Conservation (phyloP, 2,888 invertebrate species). For the Nemurella pictetii region DNA sequence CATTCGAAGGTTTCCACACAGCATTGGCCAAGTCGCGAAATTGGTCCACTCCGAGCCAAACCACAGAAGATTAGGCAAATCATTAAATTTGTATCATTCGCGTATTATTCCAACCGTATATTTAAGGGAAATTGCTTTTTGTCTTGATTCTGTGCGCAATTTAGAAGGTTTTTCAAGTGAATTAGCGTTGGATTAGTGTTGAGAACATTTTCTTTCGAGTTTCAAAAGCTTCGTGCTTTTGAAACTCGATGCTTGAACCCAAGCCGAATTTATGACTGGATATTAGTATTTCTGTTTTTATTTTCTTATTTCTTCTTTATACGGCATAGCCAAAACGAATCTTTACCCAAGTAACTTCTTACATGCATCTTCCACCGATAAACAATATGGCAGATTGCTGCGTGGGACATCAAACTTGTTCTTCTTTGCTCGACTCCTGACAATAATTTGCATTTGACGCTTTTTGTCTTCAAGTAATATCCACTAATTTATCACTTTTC, state of each 20-base stretch:
- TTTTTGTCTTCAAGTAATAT: constrained; percentile 18
- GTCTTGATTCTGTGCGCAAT: background rate
- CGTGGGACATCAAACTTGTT: constrained; percentile 6
- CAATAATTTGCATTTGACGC: constrained; percentile 10
- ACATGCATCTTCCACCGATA: background rate
- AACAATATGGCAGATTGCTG: constrained; percentile 10
- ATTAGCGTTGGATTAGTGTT: background rate
- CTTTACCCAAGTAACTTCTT: constrained; percentile 18
- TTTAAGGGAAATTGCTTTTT: background rate
- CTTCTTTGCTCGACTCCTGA: background rate
- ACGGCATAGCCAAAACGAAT: constrained; percentile 9
- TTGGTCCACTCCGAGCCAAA: background rate
- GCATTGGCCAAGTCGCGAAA: too few species aligned
- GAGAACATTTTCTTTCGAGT: too few species aligned
- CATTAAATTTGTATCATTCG: background rate
- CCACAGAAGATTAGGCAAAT: background rate
- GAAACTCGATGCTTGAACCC: background rate
- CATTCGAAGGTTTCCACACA: too few species aligned
- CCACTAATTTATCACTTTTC: constrained; percentile 21
- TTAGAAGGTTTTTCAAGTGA: background rate
- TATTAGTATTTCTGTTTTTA: background rate
- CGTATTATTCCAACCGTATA: background rate
- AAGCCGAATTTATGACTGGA: too few species aligned
- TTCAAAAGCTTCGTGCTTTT: too few species aligned
- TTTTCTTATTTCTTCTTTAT: background rate